phyloP scores from a whole-genome alignment of 1,140 invertebrate genomes.

The Leptinotarsa undecemlineata region DNA sequence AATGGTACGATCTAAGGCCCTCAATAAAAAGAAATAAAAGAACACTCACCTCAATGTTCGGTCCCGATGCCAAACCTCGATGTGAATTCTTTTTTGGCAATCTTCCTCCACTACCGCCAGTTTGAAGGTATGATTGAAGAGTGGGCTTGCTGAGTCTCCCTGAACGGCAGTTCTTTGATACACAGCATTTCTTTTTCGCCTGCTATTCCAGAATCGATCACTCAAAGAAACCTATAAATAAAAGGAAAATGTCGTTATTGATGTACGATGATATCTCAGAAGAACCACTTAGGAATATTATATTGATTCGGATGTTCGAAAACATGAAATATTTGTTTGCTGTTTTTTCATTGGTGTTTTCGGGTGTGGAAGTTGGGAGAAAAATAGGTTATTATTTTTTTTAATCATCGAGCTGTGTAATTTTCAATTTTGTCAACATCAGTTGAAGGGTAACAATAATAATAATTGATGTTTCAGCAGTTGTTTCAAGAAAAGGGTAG shows the following conservation, averaged over 20 bases:
- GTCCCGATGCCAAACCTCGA: conserved; percentile 61
- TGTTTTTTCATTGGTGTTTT: too few relatives aligned
- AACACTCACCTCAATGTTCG: conserved; percentile 57
- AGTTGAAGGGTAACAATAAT: too few relatives aligned
- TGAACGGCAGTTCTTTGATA: conserved; percentile 60
- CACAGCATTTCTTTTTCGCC: conserved; percentile 43
- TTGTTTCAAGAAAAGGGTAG: too few relatives aligned
- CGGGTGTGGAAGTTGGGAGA: too few relatives aligned
- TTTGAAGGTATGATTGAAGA: conserved; percentile 59
- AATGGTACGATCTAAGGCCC: too few relatives aligned
- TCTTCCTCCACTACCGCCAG: conserved; percentile 48
- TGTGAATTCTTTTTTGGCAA: conserved; percentile 50
- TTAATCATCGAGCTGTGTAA: too few relatives aligned
- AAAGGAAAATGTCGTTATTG: conserved; percentile 7
- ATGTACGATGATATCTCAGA: not conserved
- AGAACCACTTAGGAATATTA: conserved; percentile 7
- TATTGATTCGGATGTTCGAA: not conserved
- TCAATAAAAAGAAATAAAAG: too few relatives aligned
- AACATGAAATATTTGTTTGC: not conserved
- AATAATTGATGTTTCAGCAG: too few relatives aligned
- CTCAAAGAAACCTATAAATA: conserved; percentile 47
- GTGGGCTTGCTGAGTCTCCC: conserved; percentile 57
- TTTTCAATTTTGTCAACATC: too few relatives aligned
- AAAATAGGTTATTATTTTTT: too few relatives aligned
- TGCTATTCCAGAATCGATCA: conserved; percentile 40